Conservation (phyloP, 1,140 invertebrate genomes). For the Drosophila melanica region DNA sequence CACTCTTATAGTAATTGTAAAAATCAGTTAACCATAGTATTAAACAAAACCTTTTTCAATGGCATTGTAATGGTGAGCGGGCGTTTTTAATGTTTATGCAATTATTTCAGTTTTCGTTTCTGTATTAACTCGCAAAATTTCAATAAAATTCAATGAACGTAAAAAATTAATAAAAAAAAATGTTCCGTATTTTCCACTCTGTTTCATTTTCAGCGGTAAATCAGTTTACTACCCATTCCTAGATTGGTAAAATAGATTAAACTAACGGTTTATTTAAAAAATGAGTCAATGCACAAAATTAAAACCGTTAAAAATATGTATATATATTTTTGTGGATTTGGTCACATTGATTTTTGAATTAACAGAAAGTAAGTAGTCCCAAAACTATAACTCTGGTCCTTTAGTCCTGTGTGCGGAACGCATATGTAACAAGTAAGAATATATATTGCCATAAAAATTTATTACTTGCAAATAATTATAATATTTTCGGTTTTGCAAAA, state of each 20-base stretch:
- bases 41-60: conserved; percentile 75
- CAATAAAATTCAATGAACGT: conserved; percentile 81
- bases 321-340: background rate
- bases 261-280: background rate
- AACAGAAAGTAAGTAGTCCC: background rate
- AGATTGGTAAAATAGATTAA: no score
- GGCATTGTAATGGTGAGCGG: conserved; percentile 73
- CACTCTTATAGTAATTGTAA: conserved; percentile 73
- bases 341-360: background rate
- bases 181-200: background rate
- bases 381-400: background rate
- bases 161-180: conserved; percentile 31
- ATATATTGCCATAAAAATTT: no score
- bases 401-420: no score
- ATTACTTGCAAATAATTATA: background rate
- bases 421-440: no score
- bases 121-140: conserved; percentile 80
- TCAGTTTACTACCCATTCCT: no score
- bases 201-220: background rate
- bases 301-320: background rate
- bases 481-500: background rate
- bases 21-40: conserved; percentile 81
- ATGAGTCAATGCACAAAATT: background rate
- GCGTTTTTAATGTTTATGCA: conserved; percentile 77
- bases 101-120: conserved; percentile 74